Conservation (phyloP, 2,113 vertebrate genomes). For the Prochilodus magdalenae region DNA sequence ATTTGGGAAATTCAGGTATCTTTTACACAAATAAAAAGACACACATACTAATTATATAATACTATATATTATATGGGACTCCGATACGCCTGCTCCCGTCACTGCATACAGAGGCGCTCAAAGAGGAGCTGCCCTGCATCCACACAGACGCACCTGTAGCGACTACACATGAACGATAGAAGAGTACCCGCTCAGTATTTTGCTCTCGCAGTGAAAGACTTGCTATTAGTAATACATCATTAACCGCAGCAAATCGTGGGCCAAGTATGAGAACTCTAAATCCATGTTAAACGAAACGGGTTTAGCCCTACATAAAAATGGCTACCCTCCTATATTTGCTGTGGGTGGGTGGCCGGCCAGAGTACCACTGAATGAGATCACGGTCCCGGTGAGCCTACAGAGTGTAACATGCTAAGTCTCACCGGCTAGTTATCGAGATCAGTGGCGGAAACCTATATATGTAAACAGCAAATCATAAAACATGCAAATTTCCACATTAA, state of each 20-base stretch:
- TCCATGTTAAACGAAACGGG: slow-evolving; percentile 7
- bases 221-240: neutral
- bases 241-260: too few species aligned
- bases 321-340: slow-evolving; percentile 35
- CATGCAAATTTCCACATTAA: neutral
- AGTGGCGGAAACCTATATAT: neutral
- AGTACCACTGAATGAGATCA: slow-evolving; percentile 11
- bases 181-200: neutral
- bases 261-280: neutral
- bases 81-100: too few species aligned
- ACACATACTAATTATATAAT: too few species aligned
- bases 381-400: neutral
- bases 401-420: neutral
- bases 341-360: slow-evolving; percentile 28
- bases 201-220: neutral
- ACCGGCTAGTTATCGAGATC: neutral
- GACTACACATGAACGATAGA: neutral
- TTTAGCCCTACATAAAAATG: slow-evolving; percentile 45
- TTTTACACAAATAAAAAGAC: too few species aligned
- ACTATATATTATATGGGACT: too few species aligned
- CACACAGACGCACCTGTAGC: slow-evolving; percentile 43
- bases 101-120: neutral
- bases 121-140: neutral
- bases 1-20: too few species aligned
- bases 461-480: neutral